These are phyloP conservation scores for Lota lota DNA, from an alignment of 2,113 vertebrate species.

Conservation along the genomic window DNA sequence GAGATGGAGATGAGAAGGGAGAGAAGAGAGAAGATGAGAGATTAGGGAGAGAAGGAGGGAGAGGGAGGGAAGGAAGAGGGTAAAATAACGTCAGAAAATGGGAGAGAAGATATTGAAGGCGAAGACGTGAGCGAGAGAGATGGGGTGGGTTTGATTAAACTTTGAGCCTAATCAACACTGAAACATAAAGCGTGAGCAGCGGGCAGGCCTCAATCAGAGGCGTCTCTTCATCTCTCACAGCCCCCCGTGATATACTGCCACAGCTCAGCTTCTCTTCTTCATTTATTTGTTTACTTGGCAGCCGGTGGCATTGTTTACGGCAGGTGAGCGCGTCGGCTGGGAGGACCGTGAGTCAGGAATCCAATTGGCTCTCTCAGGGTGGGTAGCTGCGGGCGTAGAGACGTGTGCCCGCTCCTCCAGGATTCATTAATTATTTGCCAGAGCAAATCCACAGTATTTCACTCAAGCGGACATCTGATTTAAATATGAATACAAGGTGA, in stretches of 20 bases:
- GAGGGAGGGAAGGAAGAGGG: neutral
- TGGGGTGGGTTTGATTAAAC: neutral
- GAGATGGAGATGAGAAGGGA: neutral
- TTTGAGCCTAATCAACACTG: neutral
- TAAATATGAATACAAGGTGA: constrained; percentile 75
- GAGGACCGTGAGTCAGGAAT: constrained; percentile 21
- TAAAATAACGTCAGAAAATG: too few species aligned
- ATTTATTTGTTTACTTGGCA: constrained; percentile 42
- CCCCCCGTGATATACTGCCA: neutral
- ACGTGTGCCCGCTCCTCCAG: constrained; percentile 48
- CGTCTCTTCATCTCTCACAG: too few species aligned
- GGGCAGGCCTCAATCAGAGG: constrained; percentile 6
- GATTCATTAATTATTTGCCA: constrained; percentile 66
- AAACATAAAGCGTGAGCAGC: neutral
- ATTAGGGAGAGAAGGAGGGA: neutral
- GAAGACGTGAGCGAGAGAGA: neutral
- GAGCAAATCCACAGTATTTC: constrained; percentile 66
- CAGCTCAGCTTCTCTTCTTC: constrained; percentile 18
- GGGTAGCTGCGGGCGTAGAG: constrained; percentile 34
- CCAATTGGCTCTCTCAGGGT: constrained; percentile 39
- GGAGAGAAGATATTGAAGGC: too few species aligned
- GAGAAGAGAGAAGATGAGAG: neutral
- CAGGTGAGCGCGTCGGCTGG: constrained; percentile 38
- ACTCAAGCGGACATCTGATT: constrained; percentile 72
- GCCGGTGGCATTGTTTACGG: constrained; percentile 38